Percentiles rank a stretch among this genome's conserved stretches.
These are phyloP conservation scores for Menidia menidia DNA, from an alignment of 2,797 vertebrate genomes.

Conservation along the genomic window DNA sequence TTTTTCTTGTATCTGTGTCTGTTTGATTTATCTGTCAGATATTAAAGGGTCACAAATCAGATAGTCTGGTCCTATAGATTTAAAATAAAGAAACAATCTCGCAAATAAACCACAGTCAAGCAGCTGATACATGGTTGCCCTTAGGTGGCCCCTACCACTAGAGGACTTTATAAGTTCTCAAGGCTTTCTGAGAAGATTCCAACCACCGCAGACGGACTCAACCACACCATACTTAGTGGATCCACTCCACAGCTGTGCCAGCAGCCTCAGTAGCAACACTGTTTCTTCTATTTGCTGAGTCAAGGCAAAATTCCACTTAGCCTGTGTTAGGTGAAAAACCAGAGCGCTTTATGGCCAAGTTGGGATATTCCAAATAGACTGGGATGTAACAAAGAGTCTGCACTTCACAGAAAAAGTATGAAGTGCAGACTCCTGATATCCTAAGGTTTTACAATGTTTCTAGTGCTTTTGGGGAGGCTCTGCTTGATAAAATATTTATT, in stretches of 20 bases:
- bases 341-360: slow-evolving; percentile 1
- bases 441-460: slow-evolving; percentile 7
- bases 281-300: slow-evolving; percentile 68
- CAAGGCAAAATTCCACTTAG: slow-evolving; percentile 59
- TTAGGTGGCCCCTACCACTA: slow-evolving; percentile 27
- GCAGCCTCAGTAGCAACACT: slow-evolving; percentile 62
- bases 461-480: slow-evolving; percentile 20
- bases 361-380: slow-evolving; percentile 34
- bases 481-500: slow-evolving; percentile 53
- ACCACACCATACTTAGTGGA: slow-evolving; percentile 59
- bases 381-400: no score
- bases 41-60: neutral
- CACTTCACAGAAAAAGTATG: no score
- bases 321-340: slow-evolving; percentile 59
- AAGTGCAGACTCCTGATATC: neutral
- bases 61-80: neutral
- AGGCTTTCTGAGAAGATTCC: slow-evolving; percentile 30
- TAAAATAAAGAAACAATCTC: neutral
- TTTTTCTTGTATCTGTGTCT: slow-evolving; percentile 9
- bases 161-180: slow-evolving; percentile 36
- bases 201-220: slow-evolving; percentile 22
- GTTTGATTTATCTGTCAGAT: neutral
- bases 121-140: slow-evolving; percentile 30
- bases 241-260: slow-evolving; percentile 77
- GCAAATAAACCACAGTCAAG: slow-evolving; percentile 4